Base-by-base conservation (phyloP, 2,113 vertebrate genomes). In the Todiramphus chloris region DNA sequence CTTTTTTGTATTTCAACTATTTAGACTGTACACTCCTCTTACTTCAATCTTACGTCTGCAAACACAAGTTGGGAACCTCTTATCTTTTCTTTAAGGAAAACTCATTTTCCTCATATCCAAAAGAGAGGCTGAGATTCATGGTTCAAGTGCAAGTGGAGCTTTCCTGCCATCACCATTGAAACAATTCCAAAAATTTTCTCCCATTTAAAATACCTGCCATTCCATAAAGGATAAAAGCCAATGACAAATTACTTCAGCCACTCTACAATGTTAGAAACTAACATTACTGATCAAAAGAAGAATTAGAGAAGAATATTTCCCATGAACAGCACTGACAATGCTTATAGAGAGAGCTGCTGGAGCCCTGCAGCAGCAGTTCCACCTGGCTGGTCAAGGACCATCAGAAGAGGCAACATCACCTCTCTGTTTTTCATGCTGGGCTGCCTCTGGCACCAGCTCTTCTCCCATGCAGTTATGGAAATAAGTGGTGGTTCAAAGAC, bases 71-170 rank as follows among this genome's bases (percentile, higher is more conserved):
- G 20, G 14, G 17, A 70, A 39, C 10, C 41, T 60, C 21, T 67
- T 11, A 7, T 62, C 46, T 63, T 72, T 50, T 85, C 30, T 62
- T 63, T 30, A 48, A 44, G 8, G 21, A 48, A 94, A 92, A 33
- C 15, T 75, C 13, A 23, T 74, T 93, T 83, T 48, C 16, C 35
- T 62, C 23, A 8, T 15, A 44, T 25, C 46, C 59, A 25, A 66
- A 60, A 24, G 5, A 59, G 11, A 1, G 1, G 4, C 37, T 1
- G 1, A 60, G 39, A 28, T 33, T 53, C 67, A 74, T 4, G 0
- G 20, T 20, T 56, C 2, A 1, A 88, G 35, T 0, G 1, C 9
- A 35, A 24, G 33, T 35, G 23, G 9, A 25, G 4, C 50, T 58
- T 81, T 68, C 37, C 39, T 33, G 27, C 5, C 6, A 11, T 13